phyloP scores from a whole-genome alignment of 2,888 invertebrate genomes.

The Eristalis pertinax region DNA sequence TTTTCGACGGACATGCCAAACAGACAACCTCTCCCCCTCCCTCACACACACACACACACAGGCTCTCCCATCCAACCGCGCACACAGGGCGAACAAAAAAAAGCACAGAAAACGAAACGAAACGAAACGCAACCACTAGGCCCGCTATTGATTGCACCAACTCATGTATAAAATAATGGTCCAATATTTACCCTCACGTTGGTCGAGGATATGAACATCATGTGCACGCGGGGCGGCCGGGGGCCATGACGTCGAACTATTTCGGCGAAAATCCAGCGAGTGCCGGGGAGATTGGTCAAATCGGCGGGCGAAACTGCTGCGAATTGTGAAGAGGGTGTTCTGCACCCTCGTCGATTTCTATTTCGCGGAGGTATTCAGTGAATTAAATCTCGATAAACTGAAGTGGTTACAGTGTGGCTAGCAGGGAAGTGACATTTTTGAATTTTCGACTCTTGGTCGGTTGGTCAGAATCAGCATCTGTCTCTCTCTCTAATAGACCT shows the following conservation, averaged over 20 bases:
- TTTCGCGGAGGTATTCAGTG: slow-evolving; percentile 30
- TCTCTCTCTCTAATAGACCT: neutral
- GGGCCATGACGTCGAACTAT: neutral
- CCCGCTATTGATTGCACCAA: slow-evolving; percentile 76
- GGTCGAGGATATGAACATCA: slow-evolving; percentile 10
- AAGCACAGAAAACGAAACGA: slow-evolving; percentile 7
- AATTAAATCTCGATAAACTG: slow-evolving; percentile 42
- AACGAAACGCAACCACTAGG: slow-evolving; percentile 42
- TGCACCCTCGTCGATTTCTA: slow-evolving; percentile 1
- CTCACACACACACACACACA: neutral
- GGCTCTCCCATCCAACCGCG: no score
- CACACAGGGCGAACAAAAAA: neutral
- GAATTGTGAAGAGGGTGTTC: neutral
- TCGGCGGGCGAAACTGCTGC: neutral
- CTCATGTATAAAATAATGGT: slow-evolving; percentile 79
- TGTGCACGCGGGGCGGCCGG: neutral
- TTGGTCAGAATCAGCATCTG: no score
- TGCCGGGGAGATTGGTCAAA: neutral
- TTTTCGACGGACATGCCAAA: slow-evolving; percentile 46
- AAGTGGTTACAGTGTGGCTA: slow-evolving; percentile 31
- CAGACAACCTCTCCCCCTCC: neutral
- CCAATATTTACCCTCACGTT: slow-evolving; percentile 76
- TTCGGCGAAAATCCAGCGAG: neutral
- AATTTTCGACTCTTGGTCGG: no score
- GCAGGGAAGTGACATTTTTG: neutral